Evolutionary conservation across 2,113 vertebrate genomes (phyloP), one percentile per base, ranked within the genome.

Genomic region (Leptobrachium leishanense): DNA sequence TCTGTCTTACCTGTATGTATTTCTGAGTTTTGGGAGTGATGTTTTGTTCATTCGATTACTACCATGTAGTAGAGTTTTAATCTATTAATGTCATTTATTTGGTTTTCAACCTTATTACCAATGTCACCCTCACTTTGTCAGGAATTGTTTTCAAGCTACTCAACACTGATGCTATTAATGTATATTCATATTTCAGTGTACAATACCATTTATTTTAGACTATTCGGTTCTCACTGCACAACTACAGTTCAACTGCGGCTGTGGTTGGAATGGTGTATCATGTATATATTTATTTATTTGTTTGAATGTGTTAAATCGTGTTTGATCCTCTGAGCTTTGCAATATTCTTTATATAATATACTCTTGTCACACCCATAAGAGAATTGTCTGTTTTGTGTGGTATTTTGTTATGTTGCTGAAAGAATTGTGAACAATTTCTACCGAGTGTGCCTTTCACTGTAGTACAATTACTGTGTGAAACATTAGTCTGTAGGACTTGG

Each of bases 231-330:
- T 74, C 6, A 31, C 39, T 15, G 41, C 66, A 31, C 20, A 68
- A 50, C 77, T 53, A 10, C 54, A 74, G 15, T 63, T 20, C 8
- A 42, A 53, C 80, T 86, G 84, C 70, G 43, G 84, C 43, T 69
- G n/a, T 63, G 88, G 80, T 81, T 85, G 83, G 83, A 81, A 81
- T 84, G 84, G 77, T 86, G 75, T 88, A 83, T 76, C 73, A 84
- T 93, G 92, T 93, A 93, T 55, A 92, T 93, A 93, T 84, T 91
- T 92, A 93, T 93, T 93, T 93, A 93, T 93, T 93, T 90, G 71
- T 89, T 83, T 89, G 86, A 88, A 87, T 89, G 79, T 90, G 87
- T 90, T 86, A 86, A 77, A 68, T 82, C 82, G 31, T 82, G 46
- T 74, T 20, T 13, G 15, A 44, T 46, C 50, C 54, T 72, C 64